A percentile compares a stretch with the other conserved stretches of the same genome.
Evolutionary conservation across 2,113 vertebrate genomes (phyloP).

Genomic region (Labeo catla): DNA sequence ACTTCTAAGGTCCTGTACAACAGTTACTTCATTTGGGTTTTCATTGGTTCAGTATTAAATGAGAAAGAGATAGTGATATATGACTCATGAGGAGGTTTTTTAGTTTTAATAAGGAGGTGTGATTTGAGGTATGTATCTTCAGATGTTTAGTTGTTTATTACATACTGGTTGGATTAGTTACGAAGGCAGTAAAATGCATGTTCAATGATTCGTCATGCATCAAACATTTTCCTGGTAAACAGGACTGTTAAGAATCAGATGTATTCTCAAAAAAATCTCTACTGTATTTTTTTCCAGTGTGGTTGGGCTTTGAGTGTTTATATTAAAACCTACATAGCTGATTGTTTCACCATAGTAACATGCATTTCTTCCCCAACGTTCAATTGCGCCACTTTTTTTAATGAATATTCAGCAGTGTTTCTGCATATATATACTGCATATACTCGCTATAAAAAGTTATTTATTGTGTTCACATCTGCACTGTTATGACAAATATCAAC

Average conservation of each 20-base stretch:
- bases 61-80: background rate
- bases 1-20: background rate
- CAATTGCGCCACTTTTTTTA: background rate
- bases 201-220: background rate
- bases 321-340: background rate
- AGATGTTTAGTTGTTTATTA: background rate
- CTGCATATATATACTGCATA: background rate
- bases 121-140: background rate
- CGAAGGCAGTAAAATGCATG: background rate
- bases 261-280: background rate
- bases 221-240: background rate
- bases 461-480: background rate
- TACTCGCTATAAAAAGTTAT: background rate
- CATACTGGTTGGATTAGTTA: slow-evolving; percentile 3
- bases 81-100: background rate
- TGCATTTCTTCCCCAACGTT: background rate
- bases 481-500: background rate
- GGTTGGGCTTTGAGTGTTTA: background rate
- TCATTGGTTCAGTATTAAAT: background rate
- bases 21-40: background rate
- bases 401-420: background rate
- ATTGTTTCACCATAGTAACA: background rate
- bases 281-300: background rate
- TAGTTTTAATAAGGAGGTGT: background rate
- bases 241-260: background rate